Base-by-base conservation (phyloP, 2,888 invertebrate species). In the Himalopsyche tibetana region DNA sequence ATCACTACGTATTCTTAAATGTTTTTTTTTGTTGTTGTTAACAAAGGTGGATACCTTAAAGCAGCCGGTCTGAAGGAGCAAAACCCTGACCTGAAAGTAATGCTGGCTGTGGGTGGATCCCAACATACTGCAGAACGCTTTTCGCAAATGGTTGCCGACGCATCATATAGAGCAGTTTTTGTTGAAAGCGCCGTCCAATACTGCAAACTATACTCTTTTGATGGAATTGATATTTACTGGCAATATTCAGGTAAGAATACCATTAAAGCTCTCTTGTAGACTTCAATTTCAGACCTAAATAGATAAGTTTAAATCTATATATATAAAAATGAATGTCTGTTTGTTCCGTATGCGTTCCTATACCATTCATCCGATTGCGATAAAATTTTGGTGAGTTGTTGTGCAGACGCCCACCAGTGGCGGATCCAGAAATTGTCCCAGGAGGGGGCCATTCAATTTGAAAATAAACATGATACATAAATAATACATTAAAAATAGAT, bases 201-300 rank as follows among this genome's bases (percentile, higher is more conserved):
- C 89, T 90, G 97, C 82, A 93, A 94, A 85, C 93, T 94, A 86
- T 94, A 96, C 89, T 94, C 95, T 85, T 97, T 98, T 90, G 97
- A 98, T 90, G 98, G 98, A 0, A 91, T 97, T 15, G 97, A 97
- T 90, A 92, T 97, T 5, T 96, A 97, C 89, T 97, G 96, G 96
- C 94, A 95, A 88, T 96, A 96, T 90, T 95, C 96, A 89, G 95
- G 93, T 93, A 91, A 86, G 89, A 55, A 15, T 1, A 19, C 55
- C 6, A 36, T 17, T 15, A 82, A 17, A n/a, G 11, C 1, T 4
- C 0, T 36, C 3, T 15, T 74, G 38, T 74, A 19, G 63, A 63
- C 8, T 63, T 9, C 5, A 5, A 74, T 36, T 11, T 4, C 5
- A 51, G 4, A 15, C 19, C 4, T 3, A 19, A 74, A n/a, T 19